A percentile compares a stretch with the other conserved stretches of the same genome.
Evolutionary conservation across 2,888 invertebrate species (phyloP).

Genomic region (Tenthredo scrophulariae): DNA sequence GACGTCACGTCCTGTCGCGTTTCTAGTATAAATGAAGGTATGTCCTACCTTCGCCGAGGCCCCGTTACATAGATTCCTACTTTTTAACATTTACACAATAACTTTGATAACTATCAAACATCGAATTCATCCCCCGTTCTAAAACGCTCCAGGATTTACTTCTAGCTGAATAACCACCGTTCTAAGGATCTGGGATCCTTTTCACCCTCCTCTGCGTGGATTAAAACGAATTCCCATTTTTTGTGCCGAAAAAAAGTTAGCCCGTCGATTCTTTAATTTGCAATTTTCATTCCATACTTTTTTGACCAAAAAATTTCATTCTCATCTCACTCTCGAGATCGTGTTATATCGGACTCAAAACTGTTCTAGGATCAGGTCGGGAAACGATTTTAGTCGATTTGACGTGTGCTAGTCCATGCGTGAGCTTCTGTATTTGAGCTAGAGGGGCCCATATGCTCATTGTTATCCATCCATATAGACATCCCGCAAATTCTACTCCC

Average conservation of each 20-base stretch:
- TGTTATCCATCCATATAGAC: background rate
- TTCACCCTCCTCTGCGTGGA: no score
- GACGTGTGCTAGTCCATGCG: conserved; percentile 27
- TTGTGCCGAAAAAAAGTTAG: no score
- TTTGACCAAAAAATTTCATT: background rate
- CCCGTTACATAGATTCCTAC: background rate
- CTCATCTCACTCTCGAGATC: background rate
- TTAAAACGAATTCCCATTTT: no score
- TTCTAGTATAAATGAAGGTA: conserved; percentile 53
- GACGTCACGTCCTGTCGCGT: conserved; percentile 71
- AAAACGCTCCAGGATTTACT: no score
- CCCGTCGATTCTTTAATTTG: no score
- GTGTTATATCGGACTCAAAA: background rate
- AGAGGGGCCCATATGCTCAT: conserved; percentile 3
- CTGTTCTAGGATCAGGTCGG: background rate
- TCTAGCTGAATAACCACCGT: no score
- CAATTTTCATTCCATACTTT: no score
- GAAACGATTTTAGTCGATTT: conserved; percentile 11
- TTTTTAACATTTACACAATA: background rate
- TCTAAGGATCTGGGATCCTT: no score
- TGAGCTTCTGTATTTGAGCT: conserved; percentile 28
- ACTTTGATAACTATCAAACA: no score
- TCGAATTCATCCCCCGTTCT: no score
- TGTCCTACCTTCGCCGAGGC: background rate
- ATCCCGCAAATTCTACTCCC: background rate